Conservation (phyloP, 1,140 invertebrate species). For the Kradibia gibbosae region DNA sequence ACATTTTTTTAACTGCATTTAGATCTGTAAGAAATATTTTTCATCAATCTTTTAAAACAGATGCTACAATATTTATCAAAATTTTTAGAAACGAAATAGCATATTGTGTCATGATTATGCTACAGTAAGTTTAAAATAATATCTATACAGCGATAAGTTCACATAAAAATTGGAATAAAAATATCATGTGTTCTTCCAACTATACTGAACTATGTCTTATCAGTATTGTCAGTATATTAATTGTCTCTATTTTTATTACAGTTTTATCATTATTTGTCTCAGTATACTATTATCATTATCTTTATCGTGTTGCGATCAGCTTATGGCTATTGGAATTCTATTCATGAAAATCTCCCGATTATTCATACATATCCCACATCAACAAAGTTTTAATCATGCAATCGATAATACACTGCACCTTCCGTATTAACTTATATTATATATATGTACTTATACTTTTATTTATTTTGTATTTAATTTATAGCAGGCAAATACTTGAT, state of each 20-base stretch:
- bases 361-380: background rate
- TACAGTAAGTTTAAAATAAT: background rate
- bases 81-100: too few species aligned
- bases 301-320: background rate
- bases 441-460: background rate
- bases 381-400: background rate
- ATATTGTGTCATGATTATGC: too few species aligned
- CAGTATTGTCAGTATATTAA: too few species aligned
- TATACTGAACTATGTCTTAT: background rate
- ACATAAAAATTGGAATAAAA: background rate
- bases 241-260: background rate
- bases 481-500: too few species aligned
- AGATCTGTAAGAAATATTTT: too few species aligned
- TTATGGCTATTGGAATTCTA: background rate
- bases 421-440: background rate
- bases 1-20: too few species aligned
- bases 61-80: too few species aligned
- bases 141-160: background rate
- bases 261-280: background rate
- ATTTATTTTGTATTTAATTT: too few species aligned
- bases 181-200: background rate
- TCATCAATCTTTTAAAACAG: too few species aligned
- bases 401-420: background rate
- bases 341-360: background rate
- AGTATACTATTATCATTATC: background rate